Percentiles rank a stretch among this genome's conserved stretches.
Conservation (phyloP, 2,797 vertebrate species). For the Acanthurus tractus region DNA sequence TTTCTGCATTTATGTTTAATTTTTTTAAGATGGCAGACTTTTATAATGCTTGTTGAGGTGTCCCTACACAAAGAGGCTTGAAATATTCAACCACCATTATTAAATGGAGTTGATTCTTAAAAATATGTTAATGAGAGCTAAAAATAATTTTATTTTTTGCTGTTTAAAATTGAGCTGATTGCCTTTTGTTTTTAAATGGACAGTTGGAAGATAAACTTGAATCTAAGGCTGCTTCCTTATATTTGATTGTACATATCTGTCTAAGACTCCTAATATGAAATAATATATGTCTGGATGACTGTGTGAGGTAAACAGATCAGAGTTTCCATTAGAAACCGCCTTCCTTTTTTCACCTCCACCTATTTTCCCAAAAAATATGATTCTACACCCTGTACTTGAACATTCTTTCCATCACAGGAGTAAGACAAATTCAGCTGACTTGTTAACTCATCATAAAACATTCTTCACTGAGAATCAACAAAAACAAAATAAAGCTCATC, state of each 20-base stretch:
- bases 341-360: no score
- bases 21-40: slow-evolving; percentile 61
- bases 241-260: background rate
- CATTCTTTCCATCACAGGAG: no score
- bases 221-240: background rate
- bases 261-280: background rate
- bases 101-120: background rate
- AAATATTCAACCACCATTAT: slow-evolving; percentile 33
- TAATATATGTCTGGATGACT: no score
- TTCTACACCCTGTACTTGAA: no score
- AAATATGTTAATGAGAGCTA: slow-evolving; percentile 7
- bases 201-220: no score
- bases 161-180: background rate
- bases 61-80: slow-evolving; percentile 31
- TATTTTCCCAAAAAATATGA: no score
- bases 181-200: background rate
- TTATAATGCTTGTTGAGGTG: slow-evolving; percentile 37
- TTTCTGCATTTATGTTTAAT: slow-evolving; percentile 45
- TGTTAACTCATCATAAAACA: no score
- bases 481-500: no score
- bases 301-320: no score
- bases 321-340: no score
- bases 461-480: no score
- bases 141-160: background rate
- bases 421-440: no score